Percentiles rank a stretch among this genome's conserved stretches.
Conservation (phyloP, 2,888 invertebrate genomes). For the Nephrotoma flavescens region DNA sequence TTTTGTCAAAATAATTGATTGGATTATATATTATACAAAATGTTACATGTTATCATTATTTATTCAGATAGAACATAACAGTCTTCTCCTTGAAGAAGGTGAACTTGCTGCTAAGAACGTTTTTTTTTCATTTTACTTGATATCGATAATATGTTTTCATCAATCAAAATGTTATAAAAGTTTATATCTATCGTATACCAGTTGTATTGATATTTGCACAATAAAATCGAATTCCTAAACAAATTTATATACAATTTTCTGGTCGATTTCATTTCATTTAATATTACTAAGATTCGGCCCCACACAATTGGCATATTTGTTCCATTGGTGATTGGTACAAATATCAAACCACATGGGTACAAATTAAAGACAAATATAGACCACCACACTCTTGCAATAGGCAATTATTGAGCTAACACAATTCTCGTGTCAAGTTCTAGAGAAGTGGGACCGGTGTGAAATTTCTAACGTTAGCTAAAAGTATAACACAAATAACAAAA, state of each 20-base stretch:
- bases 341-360: too few species aligned
- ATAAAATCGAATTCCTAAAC: background rate
- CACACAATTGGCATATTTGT: too few species aligned
- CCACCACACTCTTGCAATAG: too few species aligned
- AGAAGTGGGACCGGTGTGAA: too few species aligned
- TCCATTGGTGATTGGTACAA: too few species aligned
- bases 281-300: too few species aligned
- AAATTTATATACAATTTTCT: background rate
- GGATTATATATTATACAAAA: background rate
- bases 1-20: background rate
- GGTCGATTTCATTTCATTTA: background rate
- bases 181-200: background rate
- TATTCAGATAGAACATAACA: background rate
- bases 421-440: too few species aligned
- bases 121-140: background rate
- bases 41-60: background rate
- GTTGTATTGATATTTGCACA: background rate
- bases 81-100: background rate
- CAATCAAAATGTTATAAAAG: background rate
- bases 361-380: too few species aligned
- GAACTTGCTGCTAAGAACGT: background rate
- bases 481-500: too few species aligned
- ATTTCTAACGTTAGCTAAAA: too few species aligned
- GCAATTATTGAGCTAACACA: too few species aligned
- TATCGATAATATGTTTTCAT: background rate